phyloP scores from a whole-genome alignment of 1,140 invertebrate genomes.

The Bombus huntii region DNA sequence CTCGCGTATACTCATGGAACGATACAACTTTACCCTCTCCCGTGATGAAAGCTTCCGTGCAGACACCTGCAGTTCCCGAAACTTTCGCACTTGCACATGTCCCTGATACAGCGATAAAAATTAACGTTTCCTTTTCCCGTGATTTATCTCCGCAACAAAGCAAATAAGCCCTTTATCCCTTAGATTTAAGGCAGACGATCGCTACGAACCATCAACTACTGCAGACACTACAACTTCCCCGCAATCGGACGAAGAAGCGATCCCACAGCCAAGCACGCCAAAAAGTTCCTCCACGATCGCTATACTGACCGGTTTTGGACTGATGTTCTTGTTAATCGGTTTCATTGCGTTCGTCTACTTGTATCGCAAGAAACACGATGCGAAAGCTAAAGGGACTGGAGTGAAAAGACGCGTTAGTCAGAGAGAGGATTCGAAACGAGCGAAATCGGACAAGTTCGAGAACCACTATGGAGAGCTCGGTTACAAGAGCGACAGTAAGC shows the following conservation, averaged over 20 bases:
- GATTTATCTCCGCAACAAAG: background rate
- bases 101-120: background rate
- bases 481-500: conserved; percentile 79
- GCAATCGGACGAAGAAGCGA: conserved; percentile 1
- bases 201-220: background rate
- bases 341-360: conserved; percentile 89
- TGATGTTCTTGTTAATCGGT: conserved; percentile 92
- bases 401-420: conserved; percentile 78
- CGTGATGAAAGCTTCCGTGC: background rate
- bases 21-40: background rate
- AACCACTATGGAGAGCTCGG: conserved; percentile 69
- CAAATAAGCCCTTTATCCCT: background rate
- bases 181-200: background rate
- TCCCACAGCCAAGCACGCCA: conserved; percentile 49
- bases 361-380: conserved; percentile 89
- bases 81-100: background rate
- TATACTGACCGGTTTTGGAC: conserved; percentile 89
- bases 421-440: conserved; percentile 66
- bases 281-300: conserved; percentile 84
- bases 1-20: background rate
- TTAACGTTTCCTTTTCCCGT: background rate
- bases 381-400: conserved; percentile 82
- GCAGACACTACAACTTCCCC: conserved; percentile 14
- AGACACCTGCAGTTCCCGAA: background rate
- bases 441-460: conserved; percentile 70